Base-by-base conservation (phyloP, 1,140 invertebrate species). In the Heliconius eleuchia region DNA sequence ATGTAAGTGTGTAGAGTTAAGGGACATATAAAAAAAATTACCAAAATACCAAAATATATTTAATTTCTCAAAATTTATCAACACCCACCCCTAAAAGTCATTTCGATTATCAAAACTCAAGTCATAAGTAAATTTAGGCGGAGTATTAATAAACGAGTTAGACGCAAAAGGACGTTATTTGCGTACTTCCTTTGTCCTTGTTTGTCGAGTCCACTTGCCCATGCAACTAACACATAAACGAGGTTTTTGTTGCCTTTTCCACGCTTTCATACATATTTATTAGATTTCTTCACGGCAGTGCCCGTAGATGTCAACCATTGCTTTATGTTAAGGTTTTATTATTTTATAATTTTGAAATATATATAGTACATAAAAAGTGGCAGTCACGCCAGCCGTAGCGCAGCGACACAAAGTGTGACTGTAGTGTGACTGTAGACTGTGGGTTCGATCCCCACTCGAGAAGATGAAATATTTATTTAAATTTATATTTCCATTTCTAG, bases 201-300 rank as follows among this genome's bases (percentile, higher is more conserved):
- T 72, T 72, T 39, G 71, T 72, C 19, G n/a, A 39, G 18, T 72
- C 71, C 30, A 4, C 71, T 39, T 42, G 18, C 71, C 23, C 71
- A 16, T 39, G 71, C 71, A 72, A 72, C 71, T n/a, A 39, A 72
- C 37, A 72, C 39, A 72, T 42, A 72, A 72, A 72, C 37, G n/a
- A 72, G 71, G 34, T 72, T 72, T 72, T 72, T 72, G 71, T 72
- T 72, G 71, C 18, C 30, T 42, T 72, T 66, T 72, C 71, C 71
- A 37, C 3, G 71, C 71, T 42, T 72, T 39, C 71, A 72, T 72
- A 72, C 71, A 72, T 72, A 72, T 72, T 72, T 72, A 72, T 72
- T 37, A 72, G 71, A 72, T 23, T 72, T 37, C 71, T 72, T 72
- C 42, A 39, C n/a, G 39, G 71, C 18, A 72, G 30, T 72, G 34